phyloP scores from a whole-genome alignment of 2,797 vertebrate species.

The Chrosomus eos region DNA sequence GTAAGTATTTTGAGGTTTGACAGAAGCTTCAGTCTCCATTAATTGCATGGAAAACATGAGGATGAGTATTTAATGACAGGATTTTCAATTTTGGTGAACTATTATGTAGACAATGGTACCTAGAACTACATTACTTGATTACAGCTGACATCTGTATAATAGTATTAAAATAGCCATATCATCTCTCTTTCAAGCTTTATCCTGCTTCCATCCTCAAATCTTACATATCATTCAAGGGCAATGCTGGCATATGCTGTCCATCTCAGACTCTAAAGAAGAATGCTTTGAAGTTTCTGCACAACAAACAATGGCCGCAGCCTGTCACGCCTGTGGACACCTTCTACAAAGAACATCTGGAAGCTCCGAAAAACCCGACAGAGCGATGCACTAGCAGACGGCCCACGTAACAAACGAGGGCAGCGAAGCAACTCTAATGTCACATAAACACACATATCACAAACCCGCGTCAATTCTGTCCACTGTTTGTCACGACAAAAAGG shows the following conservation, averaged over 20 bases:
- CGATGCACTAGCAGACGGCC: background rate
- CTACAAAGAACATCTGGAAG: constrained; percentile 60
- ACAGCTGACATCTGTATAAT: background rate
- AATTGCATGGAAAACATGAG: background rate
- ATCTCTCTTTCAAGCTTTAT: background rate
- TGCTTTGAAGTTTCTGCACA: constrained; percentile 38
- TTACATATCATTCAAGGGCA: background rate
- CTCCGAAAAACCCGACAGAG: background rate
- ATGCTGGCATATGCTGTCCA: constrained; percentile 16
- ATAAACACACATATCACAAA: constrained; percentile 16
- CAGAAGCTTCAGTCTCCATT: background rate
- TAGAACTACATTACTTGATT: background rate
- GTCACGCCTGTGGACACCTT: constrained; percentile 28
- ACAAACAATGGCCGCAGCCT: constrained; percentile 49
- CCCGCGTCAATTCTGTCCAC: constrained; percentile 7
- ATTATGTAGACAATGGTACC: background rate
- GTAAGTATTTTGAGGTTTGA: background rate
- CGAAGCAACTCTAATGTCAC: constrained; percentile 11
- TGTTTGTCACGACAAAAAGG: constrained; percentile 22
- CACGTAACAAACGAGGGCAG: background rate
- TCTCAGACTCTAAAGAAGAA: constrained; percentile 31
- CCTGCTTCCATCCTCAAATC: constrained; percentile 7
- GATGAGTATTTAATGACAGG: background rate
- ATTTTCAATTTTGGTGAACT: background rate
- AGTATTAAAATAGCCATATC: background rate